Evolutionary conservation across 2,797 vertebrate genomes (phyloP), one percentile per base, ranked within the genome.

Genomic region (Lithobates pipiens): DNA sequence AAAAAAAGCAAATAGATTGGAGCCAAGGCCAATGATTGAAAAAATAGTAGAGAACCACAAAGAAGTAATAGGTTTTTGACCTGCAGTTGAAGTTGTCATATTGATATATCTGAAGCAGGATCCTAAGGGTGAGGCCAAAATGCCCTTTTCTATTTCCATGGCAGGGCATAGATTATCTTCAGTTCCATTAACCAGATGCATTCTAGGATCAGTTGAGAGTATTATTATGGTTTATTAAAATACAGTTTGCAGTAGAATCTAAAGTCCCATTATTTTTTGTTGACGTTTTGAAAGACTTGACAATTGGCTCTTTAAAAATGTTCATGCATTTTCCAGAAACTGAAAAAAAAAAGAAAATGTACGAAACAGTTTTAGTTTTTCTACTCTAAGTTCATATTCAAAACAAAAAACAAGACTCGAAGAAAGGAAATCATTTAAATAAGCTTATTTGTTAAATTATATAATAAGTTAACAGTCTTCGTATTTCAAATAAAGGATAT

Each of bases 1-100:
- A 0, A 95, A 86, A 21, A 99, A 92, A 10, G 98, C 98, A 0
- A 98, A 93, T 88, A 99, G 93, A 90, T 99, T 99, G 88, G 97
- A 99, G 87, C 85, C 91, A 80, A 99, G 92, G 69, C 98, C 98
- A 25, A 97, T 89, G 11, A 89, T 3, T 74, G 89, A 91, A 32
- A 99, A 98, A 85, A 93, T 88, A 0, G 93, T 89, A 0, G 98
- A 94, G 83, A 94, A 97, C 94, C 95, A 95, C 1, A 92, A 94
- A 0, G 96, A 97, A 32, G 95, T 79, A 0, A 95, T 92, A 72
- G 88, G 85, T 8, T 88, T 86, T 42, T 13, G 72, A 67, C 16
- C 76, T 72, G 72, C 88, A 0, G 77, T 80, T 0, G 91, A 90
- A 32, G 5, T 13, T 0, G 88, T 90, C 73, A 90, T 84, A 88